A percentile compares a stretch with the other conserved stretches of the same genome.
These are phyloP conservation scores for Neoseiulus cucumeris DNA, from an alignment of 1,140 invertebrate species.

Conservation along the genomic window DNA sequence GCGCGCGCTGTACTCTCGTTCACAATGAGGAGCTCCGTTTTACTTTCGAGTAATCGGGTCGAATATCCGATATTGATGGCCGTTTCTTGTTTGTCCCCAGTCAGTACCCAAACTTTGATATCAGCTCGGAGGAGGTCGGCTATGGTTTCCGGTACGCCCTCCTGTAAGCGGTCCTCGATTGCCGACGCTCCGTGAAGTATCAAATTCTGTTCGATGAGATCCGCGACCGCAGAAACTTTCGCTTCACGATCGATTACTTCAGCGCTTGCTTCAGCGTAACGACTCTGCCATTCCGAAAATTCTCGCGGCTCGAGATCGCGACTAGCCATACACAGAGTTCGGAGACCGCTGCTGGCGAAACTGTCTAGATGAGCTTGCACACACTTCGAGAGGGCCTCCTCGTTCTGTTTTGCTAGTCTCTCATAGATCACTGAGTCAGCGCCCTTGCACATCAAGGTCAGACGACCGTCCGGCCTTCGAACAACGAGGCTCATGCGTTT, in stretches of 20 bases:
- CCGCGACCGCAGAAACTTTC: neutral
- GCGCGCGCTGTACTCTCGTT: conserved; percentile 46
- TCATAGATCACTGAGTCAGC: conserved; percentile 48
- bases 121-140: conserved; percentile 66
- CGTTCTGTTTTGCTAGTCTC: conserved; percentile 34
- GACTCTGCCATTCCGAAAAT: neutral
- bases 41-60: conserved; percentile 58
- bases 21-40: conserved; percentile 70
- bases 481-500: conserved; percentile 89
- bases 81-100: conserved; percentile 97
- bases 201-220: conserved; percentile 36
- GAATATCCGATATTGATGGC: conserved; percentile 97
- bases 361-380: conserved; percentile 75
- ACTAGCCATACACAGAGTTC: conserved; percentile 72
- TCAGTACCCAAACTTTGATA: conserved; percentile 81
- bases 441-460: conserved; percentile 63
- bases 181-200: conserved; percentile 74
- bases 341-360: conserved; percentile 53
- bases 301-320: conserved; percentile 38
- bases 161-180: conserved; percentile 90
- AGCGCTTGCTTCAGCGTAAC: too few relatives aligned
- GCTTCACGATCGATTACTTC: too few relatives aligned
- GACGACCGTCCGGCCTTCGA: conserved; percentile 48
- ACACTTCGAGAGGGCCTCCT: conserved; percentile 56
- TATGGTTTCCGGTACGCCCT: conserved; percentile 76